A percentile compares a stretch with the other conserved stretches of the same genome.
Conservation (phyloP, 2,797 vertebrate species). For the Acanthornis magna region DNA sequence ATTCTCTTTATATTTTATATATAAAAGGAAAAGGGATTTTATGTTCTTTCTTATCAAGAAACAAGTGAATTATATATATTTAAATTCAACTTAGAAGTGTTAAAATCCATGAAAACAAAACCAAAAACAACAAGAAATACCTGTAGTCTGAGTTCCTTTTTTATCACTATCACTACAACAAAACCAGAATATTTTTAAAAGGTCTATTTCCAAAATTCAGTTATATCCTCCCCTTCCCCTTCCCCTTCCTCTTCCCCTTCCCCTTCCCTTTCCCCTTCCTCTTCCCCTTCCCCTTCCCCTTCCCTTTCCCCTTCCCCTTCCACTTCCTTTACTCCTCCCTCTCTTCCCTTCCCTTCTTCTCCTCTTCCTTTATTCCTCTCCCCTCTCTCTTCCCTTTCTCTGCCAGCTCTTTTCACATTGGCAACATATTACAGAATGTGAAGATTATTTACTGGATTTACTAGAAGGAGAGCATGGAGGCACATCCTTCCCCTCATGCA, state of each 20-base stretch:
- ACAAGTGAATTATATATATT: background rate
- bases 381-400: background rate
- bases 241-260: too few species aligned
- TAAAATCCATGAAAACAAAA: background rate
- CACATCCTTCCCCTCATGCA: background rate
- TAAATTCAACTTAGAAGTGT: background rate
- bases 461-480: background rate
- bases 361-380: background rate
- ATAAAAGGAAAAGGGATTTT: background rate
- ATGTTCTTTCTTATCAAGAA: background rate
- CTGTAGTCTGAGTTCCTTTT: background rate
- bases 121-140: background rate
- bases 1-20: background rate
- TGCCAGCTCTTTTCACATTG: background rate
- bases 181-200: background rate
- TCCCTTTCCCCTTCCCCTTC: background rate
- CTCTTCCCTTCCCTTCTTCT: too few species aligned
- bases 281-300: background rate
- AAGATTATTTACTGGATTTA: background rate
- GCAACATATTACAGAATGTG: background rate
- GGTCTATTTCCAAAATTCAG: accelerated
- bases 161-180: background rate
- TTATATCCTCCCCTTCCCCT: background rate
- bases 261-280: too few species aligned
- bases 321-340: background rate